Percentiles rank a stretch among this genome's conserved stretches.
Conservation (phyloP, 2,888 invertebrate genomes). For the Chorisops tibialis region DNA sequence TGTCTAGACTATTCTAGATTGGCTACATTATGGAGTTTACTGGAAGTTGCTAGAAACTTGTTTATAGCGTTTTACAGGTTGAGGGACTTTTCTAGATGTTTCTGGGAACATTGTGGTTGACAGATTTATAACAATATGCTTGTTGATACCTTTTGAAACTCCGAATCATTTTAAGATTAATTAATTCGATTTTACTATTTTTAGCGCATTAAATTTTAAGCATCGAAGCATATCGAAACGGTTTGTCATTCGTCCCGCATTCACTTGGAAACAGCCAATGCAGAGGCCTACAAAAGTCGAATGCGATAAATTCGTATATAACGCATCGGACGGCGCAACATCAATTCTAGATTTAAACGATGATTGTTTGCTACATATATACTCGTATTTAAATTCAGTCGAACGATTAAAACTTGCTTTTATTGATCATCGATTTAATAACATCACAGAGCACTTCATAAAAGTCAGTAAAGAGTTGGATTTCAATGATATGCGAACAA, state of each 20-base stretch:
- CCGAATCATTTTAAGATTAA: too few relatives aligned
- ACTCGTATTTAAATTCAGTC: conserved; percentile 27
- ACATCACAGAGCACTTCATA: conserved; percentile 25
- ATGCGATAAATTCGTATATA: neutral
- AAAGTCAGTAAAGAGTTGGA: conserved; percentile 23
- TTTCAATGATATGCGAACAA: conserved; percentile 1
- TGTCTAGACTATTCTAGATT: too few relatives aligned
- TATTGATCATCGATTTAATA: conserved; percentile 24
- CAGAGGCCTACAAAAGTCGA: too few relatives aligned
- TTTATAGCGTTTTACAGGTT: too few relatives aligned
- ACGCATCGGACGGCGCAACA: neutral
- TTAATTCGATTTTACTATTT: too few relatives aligned
- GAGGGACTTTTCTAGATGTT: too few relatives aligned
- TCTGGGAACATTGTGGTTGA: too few relatives aligned
- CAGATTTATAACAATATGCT: too few relatives aligned
- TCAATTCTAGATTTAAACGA: conserved; percentile 29
- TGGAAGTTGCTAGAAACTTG: too few relatives aligned
- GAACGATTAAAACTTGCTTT: conserved; percentile 25
- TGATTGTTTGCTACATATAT: conserved; percentile 32
- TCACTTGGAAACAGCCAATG: conserved; percentile 31
- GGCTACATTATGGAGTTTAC: too few relatives aligned
- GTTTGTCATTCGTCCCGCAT: conserved; percentile 18
- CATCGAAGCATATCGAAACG: neutral
- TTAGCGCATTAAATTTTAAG: too few relatives aligned
- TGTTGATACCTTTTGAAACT: too few relatives aligned